A percentile compares a stretch with the other conserved stretches of the same genome.
These are phyloP conservation scores for Neopipo cinnamomea DNA, from an alignment of 2,113 vertebrate genomes.

Conservation along the genomic window DNA sequence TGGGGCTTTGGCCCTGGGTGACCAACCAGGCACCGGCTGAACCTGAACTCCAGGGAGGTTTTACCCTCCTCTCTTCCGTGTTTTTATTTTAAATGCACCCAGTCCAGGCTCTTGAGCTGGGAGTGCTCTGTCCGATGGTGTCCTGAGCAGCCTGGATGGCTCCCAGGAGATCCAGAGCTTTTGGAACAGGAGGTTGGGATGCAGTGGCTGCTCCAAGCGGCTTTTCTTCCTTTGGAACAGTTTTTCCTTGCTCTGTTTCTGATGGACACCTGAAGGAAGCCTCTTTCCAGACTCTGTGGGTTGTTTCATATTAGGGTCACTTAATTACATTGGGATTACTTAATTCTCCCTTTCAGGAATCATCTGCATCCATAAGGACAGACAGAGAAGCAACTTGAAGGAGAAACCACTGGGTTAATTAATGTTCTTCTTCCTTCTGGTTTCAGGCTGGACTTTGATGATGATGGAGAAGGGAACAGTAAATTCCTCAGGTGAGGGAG, in stretches of 20 bases:
- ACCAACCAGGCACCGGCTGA: not conserved
- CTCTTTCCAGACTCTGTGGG: not conserved
- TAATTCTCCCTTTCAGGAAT: not conserved
- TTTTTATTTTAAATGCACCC: not conserved
- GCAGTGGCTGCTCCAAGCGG: not conserved
- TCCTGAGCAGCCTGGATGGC: not conserved
- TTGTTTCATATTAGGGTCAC: not conserved
- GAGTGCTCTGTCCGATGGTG: not conserved
- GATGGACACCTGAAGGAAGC: rapidly evolving
- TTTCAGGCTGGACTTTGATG: conserved; percentile 81
- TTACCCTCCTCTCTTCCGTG: not conserved
- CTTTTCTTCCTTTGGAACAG: not conserved
- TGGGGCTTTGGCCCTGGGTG: not conserved
- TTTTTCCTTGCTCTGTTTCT: not conserved
- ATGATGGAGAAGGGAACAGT: conserved; percentile 82
- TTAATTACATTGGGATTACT: not conserved
- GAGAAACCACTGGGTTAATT: not conserved
- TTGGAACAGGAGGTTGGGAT: not conserved
- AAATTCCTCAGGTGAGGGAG: conserved; percentile 90
- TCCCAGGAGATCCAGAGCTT: not conserved
- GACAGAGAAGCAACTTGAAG: not conserved
- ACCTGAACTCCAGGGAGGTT: not conserved
- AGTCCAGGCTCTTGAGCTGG: no score
- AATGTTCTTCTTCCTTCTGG: not conserved
- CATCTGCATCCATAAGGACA: not conserved